Conservation (phyloP, 1,140 invertebrate genomes). For the Sesamia nonagrioides region DNA sequence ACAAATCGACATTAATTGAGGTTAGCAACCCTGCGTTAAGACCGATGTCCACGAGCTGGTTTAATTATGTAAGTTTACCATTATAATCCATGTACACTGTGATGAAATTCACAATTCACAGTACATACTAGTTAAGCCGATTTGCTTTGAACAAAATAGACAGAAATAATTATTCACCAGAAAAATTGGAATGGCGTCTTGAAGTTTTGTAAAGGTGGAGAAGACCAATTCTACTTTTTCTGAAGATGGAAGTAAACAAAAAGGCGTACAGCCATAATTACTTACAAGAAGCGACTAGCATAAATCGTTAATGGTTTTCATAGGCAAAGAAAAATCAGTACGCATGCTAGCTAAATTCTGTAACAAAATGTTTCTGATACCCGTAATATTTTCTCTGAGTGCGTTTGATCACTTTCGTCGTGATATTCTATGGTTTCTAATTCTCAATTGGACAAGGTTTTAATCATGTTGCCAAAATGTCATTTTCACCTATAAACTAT, state of each 20-base stretch:
- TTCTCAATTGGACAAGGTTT: no score
- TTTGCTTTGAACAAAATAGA: no score
- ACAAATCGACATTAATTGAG: conserved; percentile 32
- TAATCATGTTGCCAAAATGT: no score
- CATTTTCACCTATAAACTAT: no score
- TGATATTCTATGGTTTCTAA: no score
- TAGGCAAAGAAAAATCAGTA: not conserved
- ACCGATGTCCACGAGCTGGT: conserved; percentile 1
- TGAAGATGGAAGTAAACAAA: not conserved
- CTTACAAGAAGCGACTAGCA: not conserved
- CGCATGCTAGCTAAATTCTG: not conserved
- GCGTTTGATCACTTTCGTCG: no score
- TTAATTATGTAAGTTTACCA: not conserved
- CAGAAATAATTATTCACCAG: no score
- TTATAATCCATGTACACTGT: not conserved
- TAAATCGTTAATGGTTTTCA: not conserved
- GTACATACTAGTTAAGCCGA: no score
- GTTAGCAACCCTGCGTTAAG: conserved; percentile 11
- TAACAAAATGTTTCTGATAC: conserved; percentile 6
- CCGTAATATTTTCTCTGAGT: conserved; percentile 20
- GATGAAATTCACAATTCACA: not conserved
- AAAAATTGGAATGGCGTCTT: no score
- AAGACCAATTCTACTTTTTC: no score
- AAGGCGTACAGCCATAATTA: no score
- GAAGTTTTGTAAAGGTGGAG: no score